Percentiles rank a stretch among this genome's conserved stretches.
Conservation (phyloP, 2,797 vertebrate species). For the Ispidina picta region DNA sequence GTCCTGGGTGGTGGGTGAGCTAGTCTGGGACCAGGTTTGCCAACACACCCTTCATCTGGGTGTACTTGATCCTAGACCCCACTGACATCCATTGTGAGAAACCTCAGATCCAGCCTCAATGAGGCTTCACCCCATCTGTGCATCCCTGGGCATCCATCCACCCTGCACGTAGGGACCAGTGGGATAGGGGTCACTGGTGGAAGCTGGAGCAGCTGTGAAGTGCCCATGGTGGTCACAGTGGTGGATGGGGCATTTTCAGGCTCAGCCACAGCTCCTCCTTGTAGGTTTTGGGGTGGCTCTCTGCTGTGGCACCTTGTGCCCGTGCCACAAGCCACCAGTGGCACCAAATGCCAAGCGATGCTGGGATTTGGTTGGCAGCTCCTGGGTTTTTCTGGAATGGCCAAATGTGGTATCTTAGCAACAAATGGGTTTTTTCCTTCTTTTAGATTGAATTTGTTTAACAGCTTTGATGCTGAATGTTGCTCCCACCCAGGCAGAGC, state of each 20-base stretch:
- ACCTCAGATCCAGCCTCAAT: background rate
- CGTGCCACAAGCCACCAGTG: rapidly evolving
- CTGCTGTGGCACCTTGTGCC: background rate
- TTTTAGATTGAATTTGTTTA: background rate
- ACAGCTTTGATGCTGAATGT: background rate
- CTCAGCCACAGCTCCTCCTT: background rate
- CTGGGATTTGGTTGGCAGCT: background rate
- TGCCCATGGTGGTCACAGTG: rapidly evolving
- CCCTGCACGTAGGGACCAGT: rapidly evolving
- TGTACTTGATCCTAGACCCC: background rate
- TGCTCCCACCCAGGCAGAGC: background rate
- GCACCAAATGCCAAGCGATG: background rate
- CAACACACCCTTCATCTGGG: rapidly evolving
- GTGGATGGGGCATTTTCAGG: rapidly evolving
- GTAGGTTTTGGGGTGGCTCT: rapidly evolving
- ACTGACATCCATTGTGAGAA: rapidly evolving
- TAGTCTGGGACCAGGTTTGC: background rate
- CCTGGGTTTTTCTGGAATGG: conserved; percentile 20
- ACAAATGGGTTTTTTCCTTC: conserved; percentile 19
- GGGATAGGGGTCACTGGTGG: background rate
- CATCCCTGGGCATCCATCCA: rapidly evolving
- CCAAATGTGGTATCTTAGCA: conserved; percentile 59
- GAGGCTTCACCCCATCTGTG: rapidly evolving
- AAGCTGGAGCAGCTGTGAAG: background rate
- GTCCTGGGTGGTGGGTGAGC: background rate